Evolutionary conservation across 2,113 vertebrate genomes (phyloP).

Genomic region (Microtus pennsylvanicus): DNA sequence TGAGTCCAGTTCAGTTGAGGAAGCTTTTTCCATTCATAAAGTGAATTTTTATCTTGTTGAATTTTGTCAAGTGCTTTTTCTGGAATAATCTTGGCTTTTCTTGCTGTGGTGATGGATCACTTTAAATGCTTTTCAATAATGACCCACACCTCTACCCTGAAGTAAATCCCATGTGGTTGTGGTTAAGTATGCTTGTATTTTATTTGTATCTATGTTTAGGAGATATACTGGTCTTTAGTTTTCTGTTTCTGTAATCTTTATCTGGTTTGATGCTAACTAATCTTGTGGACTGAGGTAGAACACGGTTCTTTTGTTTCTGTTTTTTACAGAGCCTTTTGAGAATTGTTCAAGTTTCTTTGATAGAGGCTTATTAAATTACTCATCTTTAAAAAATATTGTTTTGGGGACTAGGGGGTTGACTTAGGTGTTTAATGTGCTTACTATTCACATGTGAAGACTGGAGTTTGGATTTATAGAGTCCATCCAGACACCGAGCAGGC

Average conservation of each 20-base stretch:
- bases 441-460: no score
- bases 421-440: not conserved
- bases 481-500: not conserved
- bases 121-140: constrained; percentile 6
- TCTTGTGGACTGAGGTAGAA: not conserved
- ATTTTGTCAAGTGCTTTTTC: constrained; percentile 22
- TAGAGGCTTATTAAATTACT: not conserved
- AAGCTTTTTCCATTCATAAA: not conserved
- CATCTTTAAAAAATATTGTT: not conserved
- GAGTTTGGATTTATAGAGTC: not conserved
- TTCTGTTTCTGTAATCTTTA: not conserved
- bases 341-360: not conserved
- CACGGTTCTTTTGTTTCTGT: not conserved
- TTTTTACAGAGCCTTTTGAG: not conserved
- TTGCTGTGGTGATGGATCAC: not conserved
- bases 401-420: not conserved
- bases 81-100: not conserved
- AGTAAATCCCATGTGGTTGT: constrained; percentile 15
- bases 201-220: not conserved
- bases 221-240: not conserved
- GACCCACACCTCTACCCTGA: not conserved
- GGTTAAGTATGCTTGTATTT: not conserved
- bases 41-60: constrained; percentile 3
- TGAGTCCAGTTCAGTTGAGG: not conserved
- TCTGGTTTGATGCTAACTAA: not conserved